phyloP scores from a whole-genome alignment of 2,113 vertebrate genomes.

The Saccopteryx leptura region DNA sequence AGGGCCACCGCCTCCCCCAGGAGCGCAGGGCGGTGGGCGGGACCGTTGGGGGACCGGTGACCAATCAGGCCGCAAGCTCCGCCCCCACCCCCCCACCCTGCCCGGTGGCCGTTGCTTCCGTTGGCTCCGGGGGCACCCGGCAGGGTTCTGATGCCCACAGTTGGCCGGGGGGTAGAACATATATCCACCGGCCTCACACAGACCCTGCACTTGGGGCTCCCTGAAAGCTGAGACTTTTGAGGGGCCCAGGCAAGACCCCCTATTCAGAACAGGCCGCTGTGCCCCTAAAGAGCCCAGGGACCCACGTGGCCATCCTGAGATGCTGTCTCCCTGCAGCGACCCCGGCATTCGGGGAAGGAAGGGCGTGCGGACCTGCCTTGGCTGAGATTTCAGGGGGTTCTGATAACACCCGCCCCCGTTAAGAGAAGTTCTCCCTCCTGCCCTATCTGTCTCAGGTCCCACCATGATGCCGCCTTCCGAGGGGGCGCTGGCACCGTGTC shows the following conservation, averaged over 20 bases:
- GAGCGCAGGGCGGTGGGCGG: background rate
- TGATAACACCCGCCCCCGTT: background rate
- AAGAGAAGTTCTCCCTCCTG: background rate
- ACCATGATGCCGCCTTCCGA: background rate
- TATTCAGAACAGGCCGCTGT: accelerated
- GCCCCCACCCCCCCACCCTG: background rate
- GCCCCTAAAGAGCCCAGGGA: background rate
- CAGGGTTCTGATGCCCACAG: background rate
- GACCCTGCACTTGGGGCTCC: background rate
- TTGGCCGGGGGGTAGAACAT: too few relatives aligned
- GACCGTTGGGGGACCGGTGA: accelerated
- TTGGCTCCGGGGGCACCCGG: background rate
- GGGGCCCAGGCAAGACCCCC: too few relatives aligned
- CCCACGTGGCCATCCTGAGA: accelerated
- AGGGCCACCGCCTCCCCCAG: background rate
- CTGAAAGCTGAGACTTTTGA: background rate
- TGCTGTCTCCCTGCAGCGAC: too few relatives aligned
- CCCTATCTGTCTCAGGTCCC: background rate
- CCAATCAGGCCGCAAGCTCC: background rate
- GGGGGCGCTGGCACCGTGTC: accelerated
- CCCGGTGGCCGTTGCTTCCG: constrained; percentile 51
- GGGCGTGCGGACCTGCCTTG: too few relatives aligned
- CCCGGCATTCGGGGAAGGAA: accelerated
- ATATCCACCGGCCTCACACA: too few relatives aligned
- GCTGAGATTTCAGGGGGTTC: background rate